Conservation (phyloP, 2,797 vertebrate genomes). For the Thripadectes ignobilis region DNA sequence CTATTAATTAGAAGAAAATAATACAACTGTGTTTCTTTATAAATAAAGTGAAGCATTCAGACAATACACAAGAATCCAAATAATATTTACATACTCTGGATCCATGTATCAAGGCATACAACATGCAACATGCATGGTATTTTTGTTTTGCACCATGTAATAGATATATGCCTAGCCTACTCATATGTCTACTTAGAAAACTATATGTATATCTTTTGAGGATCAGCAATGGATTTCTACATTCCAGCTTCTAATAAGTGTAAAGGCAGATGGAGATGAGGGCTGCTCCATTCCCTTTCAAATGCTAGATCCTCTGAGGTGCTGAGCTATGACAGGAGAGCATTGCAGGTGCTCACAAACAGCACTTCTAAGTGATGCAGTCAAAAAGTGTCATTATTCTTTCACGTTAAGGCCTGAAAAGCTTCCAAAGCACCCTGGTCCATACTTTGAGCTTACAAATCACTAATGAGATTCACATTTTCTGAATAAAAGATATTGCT, state of each 20-base stretch:
- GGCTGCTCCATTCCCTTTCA: background rate
- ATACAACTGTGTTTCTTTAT: background rate
- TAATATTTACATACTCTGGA: background rate
- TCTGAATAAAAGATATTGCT: background rate
- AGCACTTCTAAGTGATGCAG: background rate
- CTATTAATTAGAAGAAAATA: background rate
- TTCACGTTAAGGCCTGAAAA: background rate
- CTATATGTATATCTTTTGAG: background rate
- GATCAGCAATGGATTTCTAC: background rate
- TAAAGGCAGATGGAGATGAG: background rate
- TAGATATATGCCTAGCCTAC: background rate
- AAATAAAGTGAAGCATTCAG: background rate
- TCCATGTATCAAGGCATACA: background rate
- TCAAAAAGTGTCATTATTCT: background rate
- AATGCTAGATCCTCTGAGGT: background rate
- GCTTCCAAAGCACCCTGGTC: background rate
- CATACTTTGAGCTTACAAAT: background rate
- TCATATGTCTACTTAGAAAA: background rate
- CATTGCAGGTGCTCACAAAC: background rate
- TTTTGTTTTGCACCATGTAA: background rate
- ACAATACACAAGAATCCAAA: background rate
- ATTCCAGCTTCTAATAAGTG: background rate
- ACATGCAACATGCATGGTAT: background rate
- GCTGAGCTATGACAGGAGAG: background rate
- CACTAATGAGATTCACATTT: background rate